Evolutionary conservation across 1,140 invertebrate species (phyloP), one percentile per base, ranked within the genome.

Genomic region (Limonius californicus): DNA sequence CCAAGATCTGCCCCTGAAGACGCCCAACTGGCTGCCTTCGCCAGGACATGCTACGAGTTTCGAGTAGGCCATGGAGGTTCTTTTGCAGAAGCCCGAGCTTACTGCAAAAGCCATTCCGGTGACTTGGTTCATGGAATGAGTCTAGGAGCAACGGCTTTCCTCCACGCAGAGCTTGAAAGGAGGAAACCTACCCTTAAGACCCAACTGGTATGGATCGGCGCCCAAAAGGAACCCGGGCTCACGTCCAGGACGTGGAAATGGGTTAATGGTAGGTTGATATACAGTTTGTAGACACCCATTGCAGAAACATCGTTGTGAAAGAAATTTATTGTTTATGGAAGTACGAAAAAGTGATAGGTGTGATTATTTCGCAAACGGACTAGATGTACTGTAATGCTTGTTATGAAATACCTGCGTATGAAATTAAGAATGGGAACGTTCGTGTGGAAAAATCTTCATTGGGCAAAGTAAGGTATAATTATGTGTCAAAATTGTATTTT

Each of bases 191-290:
- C 84, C 47, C 71, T 95, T 8, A 91, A 92, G 74, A 91, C 91
- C 0, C 90, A 93, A 69, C 78, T 95, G 19, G 88, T 95, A 0
- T 95, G 94, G 94, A 90, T 96, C 32, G 93, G 94, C 0, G 92
- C 90, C 0, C 88, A 91, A 70, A 92, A 92, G 71, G 93, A 95
- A 66, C 90, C 91, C 0, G 85, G 88, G 9, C 83, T 91, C 27
- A 90, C 87, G 0, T 87, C 87, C 0, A 83, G 89, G 57, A 92
- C 87, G 1, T 96, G 92, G 92, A 88, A 88, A 77, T 95, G 92
- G 92, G 89, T 94, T 15, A 87, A 92, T 72, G 91, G 92, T 94
- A 78, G 81, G 83, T 50, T 50, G 8, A 39, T 11, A n/a, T n/a
- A n/a, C n/a, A n/a, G n/a, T n/a, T n/a, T n/a, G n/a, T n/a, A n/a